Evolutionary conservation across 2,113 vertebrate genomes (phyloP).

Genomic region (Nothocercus julius): DNA sequence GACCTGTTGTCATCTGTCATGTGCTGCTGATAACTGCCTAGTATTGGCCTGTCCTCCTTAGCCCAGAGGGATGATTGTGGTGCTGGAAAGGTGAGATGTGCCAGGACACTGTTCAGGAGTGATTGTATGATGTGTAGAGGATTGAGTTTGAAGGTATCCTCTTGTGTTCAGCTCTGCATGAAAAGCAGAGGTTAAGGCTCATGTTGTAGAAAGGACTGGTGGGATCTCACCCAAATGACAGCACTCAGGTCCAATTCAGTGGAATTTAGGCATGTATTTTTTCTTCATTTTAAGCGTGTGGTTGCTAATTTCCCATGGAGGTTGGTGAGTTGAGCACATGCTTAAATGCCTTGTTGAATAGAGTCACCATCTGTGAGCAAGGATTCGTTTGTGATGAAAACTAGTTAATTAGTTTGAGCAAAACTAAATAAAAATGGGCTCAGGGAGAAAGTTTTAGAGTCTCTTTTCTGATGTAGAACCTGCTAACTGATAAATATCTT

Average conservation of each 20-base stretch:
- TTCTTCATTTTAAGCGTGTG: slow-evolving; percentile 8
- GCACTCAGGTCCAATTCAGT: background rate
- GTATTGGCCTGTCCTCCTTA: background rate
- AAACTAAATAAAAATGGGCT: background rate
- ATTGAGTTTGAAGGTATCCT: background rate
- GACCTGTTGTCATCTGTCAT: slow-evolving; percentile 11
- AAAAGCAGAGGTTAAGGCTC: background rate
- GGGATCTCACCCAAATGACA: background rate
- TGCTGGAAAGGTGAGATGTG: slow-evolving; percentile 33
- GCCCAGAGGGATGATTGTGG: background rate
- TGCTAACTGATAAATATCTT: slow-evolving; percentile 17
- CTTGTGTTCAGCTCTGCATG: slow-evolving; percentile 12
- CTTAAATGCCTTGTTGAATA: slow-evolving; percentile 35
- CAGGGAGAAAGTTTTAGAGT: slow-evolving; percentile 3
- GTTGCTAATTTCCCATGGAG: slow-evolving; percentile 12
- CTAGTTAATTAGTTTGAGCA: background rate
- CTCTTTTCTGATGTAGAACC: background rate
- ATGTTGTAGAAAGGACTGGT: background rate
- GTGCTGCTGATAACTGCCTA: background rate
- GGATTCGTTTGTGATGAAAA: slow-evolving; percentile 37
- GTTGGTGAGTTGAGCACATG: background rate
- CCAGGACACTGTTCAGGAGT: background rate
- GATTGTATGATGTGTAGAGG: background rate
- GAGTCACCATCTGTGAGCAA: background rate
- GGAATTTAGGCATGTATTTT: background rate